Conservation (phyloP, 1,140 invertebrate genomes). For the Tetramorium parvispinum region DNA sequence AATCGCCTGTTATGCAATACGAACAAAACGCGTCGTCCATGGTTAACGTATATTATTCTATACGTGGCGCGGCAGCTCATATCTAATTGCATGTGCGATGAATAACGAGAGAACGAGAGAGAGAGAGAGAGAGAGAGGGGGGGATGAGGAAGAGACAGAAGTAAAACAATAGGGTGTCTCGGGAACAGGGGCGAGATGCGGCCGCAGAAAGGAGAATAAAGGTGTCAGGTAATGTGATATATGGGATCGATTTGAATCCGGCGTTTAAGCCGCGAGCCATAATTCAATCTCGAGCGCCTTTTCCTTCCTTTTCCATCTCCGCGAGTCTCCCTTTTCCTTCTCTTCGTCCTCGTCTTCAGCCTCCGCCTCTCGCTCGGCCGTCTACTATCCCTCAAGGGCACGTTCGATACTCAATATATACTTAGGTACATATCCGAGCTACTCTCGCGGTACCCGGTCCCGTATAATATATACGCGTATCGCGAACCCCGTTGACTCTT, state of each 20-base stretch:
- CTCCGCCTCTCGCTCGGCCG: constrained; percentile 2
- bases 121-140: constrained; percentile 11
- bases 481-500: constrained; percentile 57
- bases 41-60: constrained; percentile 47
- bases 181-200: constrained; percentile 53
- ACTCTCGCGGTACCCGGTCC: constrained; percentile 60
- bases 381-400: constrained; percentile 61
- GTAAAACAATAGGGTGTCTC: constrained; percentile 60
- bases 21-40: not conserved
- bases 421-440: constrained; percentile 64
- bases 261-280: constrained; percentile 71
- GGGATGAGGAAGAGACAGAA: constrained; percentile 34
- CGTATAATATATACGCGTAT: constrained; percentile 63
- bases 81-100: constrained; percentile 28
- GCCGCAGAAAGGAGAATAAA: constrained; percentile 72
- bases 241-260: constrained; percentile 75
- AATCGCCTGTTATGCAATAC: not conserved
- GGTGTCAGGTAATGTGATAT: constrained; percentile 75
- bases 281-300: constrained; percentile 76
- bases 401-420: constrained; percentile 71
- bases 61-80: constrained; percentile 12
- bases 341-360: constrained; percentile 11
- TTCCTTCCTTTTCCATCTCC: constrained; percentile 47
- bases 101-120: constrained; percentile 15
- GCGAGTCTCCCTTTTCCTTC: not conserved